Evolutionary conservation across 2,888 invertebrate species (phyloP).

Genomic region (Himalopsyche tibetana): DNA sequence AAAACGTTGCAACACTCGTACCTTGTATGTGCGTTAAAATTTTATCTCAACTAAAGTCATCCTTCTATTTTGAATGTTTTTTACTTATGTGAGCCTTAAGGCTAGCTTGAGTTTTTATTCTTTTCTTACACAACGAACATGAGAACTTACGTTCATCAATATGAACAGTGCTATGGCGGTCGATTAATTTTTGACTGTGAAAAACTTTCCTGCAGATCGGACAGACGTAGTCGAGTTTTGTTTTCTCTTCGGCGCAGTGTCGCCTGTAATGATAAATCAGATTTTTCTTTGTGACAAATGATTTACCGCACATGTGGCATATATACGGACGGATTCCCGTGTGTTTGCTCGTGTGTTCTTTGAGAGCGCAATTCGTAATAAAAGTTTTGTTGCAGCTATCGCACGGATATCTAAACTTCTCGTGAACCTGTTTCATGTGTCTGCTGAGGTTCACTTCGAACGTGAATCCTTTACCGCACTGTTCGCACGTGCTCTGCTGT

Average conservation of each 20-base stretch:
- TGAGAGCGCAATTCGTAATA: conserved; percentile 5
- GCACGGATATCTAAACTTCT: conserved; percentile 65
- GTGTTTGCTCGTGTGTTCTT: neutral
- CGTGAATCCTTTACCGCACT: conserved; percentile 76
- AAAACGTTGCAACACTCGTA: no score
- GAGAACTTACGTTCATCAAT: conserved; percentile 15
- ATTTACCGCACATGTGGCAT: neutral
- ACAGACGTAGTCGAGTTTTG: conserved; percentile 74
- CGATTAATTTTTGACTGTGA: conserved; percentile 70
- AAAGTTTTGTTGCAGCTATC: neutral
- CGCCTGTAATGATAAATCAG: neutral
- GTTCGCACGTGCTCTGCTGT: conserved; percentile 73
- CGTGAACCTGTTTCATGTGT: conserved; percentile 75
- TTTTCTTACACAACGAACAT: conserved; percentile 3
- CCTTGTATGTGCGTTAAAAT: no score
- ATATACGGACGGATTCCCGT: neutral
- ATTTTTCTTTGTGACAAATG: neutral
- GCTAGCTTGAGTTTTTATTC: neutral
- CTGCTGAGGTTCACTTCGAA: conserved; percentile 75
- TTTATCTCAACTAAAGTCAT: neutral
- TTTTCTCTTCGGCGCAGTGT: neutral
- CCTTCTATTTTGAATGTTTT: conserved; percentile 27
- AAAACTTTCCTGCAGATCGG: conserved; percentile 74
- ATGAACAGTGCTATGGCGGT: conserved; percentile 14
- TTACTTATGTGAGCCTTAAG: conserved; percentile 7